Base-by-base conservation (phyloP, 1,140 invertebrate species). In the Ctenoplectra terminalis region DNA sequence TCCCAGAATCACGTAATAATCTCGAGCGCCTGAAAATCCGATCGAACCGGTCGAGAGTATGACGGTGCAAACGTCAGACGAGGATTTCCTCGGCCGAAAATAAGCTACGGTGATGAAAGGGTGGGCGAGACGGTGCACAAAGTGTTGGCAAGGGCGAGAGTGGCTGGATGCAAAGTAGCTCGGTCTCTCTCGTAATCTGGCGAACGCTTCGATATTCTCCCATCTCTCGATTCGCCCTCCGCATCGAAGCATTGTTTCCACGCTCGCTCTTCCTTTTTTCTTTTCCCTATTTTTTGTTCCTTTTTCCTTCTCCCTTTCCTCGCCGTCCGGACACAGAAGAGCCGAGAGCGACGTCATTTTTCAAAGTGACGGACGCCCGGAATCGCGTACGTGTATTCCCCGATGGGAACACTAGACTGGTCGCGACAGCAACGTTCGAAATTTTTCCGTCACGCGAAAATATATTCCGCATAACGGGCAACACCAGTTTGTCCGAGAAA, bases 281-380 rank as follows among this genome's bases (percentile, higher is more conserved):
- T 26, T 37, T n/a, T 43, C 23, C 34, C 37, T 56, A n/a, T 54
- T 60, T 13, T 31, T 66, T 56, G 31, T 82, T 17, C 61, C 58
- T 71, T 7, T 64, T 15, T 34, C 50, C 52, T 34, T 52, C 73
- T 50, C 61, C 31, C 9, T 69, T 77, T 64, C 34, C 71, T 54
- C 48, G 58, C 70, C 43, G 63, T 73, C 50, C 56, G 46, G 54
- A 23, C 52, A 37, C 52, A 37, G 0, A 15, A 60, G 52, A 81
- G 58, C 58, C 69, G n/a, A 61, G 81, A 83, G 87, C 75, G 76
- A 84, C 80, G 90, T 89, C 85, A 90, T 91, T 91, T 91, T 88
- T 91, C 91, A 91, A 84, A 82, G 88, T 87, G 87, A 89, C 89
- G 87, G 80, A 87, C 87, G 63, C 60, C 34, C 78, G 56, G 46